Evolutionary conservation across 2,888 invertebrate species (phyloP), one percentile per base, ranked within the genome.

Genomic region (Sarcophaga carnaria): DNA sequence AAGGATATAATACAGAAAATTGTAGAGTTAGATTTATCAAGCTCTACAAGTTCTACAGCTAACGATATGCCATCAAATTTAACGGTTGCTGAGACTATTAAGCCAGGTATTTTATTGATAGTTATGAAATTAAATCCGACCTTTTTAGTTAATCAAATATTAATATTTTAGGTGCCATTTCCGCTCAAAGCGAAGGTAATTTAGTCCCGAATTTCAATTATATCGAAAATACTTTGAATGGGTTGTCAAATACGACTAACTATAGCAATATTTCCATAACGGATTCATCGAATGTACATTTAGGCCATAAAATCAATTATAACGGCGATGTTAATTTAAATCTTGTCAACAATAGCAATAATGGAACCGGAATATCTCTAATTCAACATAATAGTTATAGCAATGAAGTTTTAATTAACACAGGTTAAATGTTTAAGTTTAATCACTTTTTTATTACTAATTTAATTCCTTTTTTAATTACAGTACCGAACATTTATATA

Each of bases 301-400:
- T 94, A 75, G 94, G 94, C 27, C 94, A 94, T 90, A 92, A 94
- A 11, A 94, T 94, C 20, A 93, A 94, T 77, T 93, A 94, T 22
- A 94, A 93, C 82, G 94, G 94, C 10, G 93, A 94, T n/a, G 91
- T 94, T 83, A 80, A 64, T 49, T 62, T 87, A n/a, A 72, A 82
- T 66, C 20, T 87, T 20, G 37, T 54, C 17, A 63, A 60, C 17
- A 59, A 47, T 11, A 76, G 37, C 1, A 80, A 54, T 54, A 54
- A 66, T 69, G 59, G 72, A 49, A 64, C 54, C 11, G 74, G 20
- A 25, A 17, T 66, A 27, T 11, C 63, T 11, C 62, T 78, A 47
- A 59, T 67, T 37, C 37, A 67, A 17, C 14, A 49, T 72, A 49
- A 47, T 17, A 47, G 59, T 20, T 59, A 67, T 27, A n/a, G 20